phyloP scores from a whole-genome alignment of 2,797 vertebrate genomes.

The Acanthurus lineatus region DNA sequence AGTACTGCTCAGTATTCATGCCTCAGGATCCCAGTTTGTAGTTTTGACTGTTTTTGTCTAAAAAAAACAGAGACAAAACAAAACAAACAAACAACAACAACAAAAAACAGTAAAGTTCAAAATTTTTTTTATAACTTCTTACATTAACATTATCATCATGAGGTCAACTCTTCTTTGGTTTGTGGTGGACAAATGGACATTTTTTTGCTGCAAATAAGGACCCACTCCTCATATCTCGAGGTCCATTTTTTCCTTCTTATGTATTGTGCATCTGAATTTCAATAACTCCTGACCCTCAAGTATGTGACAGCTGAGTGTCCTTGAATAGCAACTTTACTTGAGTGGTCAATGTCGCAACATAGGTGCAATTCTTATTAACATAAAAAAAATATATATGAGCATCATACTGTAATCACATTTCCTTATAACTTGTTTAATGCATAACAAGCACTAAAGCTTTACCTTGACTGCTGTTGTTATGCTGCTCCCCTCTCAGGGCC shows the following conservation, averaged over 20 bases:
- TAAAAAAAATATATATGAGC: neutral
- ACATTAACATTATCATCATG: too few species aligned
- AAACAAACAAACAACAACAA: too few species aligned
- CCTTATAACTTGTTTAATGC: neutral
- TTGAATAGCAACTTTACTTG: neutral
- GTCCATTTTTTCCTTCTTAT: neutral
- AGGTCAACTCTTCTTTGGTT: too few species aligned
- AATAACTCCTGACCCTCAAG: neutral
- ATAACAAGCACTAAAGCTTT: neutral
- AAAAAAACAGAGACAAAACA: neutral
- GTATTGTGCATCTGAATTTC: neutral
- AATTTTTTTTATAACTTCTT: too few species aligned
- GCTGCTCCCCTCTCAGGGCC: neutral
- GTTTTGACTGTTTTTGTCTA: neutral
- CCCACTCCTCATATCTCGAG: too few species aligned
- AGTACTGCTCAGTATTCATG: neutral
- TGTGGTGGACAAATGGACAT: too few species aligned
- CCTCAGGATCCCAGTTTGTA: neutral
- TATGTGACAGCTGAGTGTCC: neutral
- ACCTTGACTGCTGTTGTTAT: neutral
- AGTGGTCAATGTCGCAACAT: neutral
- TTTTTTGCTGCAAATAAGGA: too few species aligned
- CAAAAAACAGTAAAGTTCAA: too few species aligned
- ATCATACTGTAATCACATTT: neutral
- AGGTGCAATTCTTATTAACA: neutral